phyloP scores from a whole-genome alignment of 1,140 invertebrate genomes.

The Pararge aegeria region DNA sequence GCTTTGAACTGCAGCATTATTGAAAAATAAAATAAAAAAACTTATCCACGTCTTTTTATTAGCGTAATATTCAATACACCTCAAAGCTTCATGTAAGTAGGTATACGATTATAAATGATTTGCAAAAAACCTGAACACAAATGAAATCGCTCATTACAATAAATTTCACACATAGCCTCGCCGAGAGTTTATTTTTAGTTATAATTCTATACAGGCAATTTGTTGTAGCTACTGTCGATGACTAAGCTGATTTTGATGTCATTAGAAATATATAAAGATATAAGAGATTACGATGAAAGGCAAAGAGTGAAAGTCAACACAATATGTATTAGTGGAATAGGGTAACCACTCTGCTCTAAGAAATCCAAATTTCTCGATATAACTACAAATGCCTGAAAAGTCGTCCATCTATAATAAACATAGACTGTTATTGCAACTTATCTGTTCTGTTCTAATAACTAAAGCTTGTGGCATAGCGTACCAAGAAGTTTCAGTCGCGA shows the following conservation, averaged over 20 bases:
- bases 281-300: slow-evolving; percentile 18
- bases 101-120: slow-evolving; percentile 2
- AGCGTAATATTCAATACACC: neutral
- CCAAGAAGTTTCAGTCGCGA: too few species aligned
- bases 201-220: slow-evolving; percentile 13
- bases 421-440: too few species aligned
- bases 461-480: too few species aligned
- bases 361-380: neutral
- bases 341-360: neutral
- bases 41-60: too few species aligned
- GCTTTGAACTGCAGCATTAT: too few species aligned
- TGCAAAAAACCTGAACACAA: slow-evolving; percentile 6
- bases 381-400: too few species aligned
- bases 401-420: too few species aligned
- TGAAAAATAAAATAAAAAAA: too few species aligned
- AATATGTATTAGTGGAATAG: slow-evolving; percentile 5
- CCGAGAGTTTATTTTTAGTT: neutral
- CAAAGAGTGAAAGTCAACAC: slow-evolving; percentile 18
- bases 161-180: slow-evolving; percentile 1
- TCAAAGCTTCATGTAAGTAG: neutral
- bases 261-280: slow-evolving; percentile 11
- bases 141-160: slow-evolving; percentile 4
- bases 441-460: too few species aligned
- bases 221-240: slow-evolving; percentile 8
- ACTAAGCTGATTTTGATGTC: slow-evolving; percentile 11